A percentile compares a stretch with the other conserved stretches of the same genome.
Conservation (phyloP, 2,797 vertebrate genomes). For the Sebastes iracundus region DNA sequence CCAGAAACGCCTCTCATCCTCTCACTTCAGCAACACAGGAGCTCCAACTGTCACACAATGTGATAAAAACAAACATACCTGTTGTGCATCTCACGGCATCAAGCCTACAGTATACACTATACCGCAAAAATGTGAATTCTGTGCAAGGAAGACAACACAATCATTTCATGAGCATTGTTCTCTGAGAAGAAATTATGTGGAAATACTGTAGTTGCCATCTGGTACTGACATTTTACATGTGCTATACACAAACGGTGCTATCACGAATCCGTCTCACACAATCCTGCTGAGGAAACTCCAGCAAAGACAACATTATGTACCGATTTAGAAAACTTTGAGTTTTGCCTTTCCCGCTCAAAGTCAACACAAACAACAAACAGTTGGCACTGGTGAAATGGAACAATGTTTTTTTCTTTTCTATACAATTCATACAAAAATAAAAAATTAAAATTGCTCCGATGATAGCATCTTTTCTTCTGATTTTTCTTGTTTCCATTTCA, state of each 20-base stretch:
- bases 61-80: slow-evolving; percentile 62
- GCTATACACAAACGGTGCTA: slow-evolving; percentile 72
- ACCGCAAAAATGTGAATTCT: slow-evolving; percentile 71
- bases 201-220: slow-evolving; percentile 73
- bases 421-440: slow-evolving; percentile 89
- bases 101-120: slow-evolving; percentile 56
- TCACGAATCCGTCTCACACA: slow-evolving; percentile 61
- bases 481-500: slow-evolving; percentile 78
- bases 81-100: slow-evolving; percentile 59
- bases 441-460: slow-evolving; percentile 83
- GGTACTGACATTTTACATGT: slow-evolving; percentile 73
- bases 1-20: slow-evolving; percentile 4
- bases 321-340: slow-evolving; percentile 70
- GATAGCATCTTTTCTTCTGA: slow-evolving; percentile 73
- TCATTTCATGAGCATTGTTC: slow-evolving; percentile 72
- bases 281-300: slow-evolving; percentile 42
- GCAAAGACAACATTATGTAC: slow-evolving; percentile 66
- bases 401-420: slow-evolving; percentile 78
- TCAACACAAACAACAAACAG: slow-evolving; percentile 74
- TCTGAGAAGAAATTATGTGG: slow-evolving; percentile 66
- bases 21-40: slow-evolving; percentile 37
- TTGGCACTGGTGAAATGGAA: slow-evolving; percentile 85
- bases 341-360: slow-evolving; percentile 71
- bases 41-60: slow-evolving; percentile 51
- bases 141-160: slow-evolving; percentile 81